Evolutionary conservation across 2,113 vertebrate genomes (phyloP).

Genomic region (Percina caprodes): DNA sequence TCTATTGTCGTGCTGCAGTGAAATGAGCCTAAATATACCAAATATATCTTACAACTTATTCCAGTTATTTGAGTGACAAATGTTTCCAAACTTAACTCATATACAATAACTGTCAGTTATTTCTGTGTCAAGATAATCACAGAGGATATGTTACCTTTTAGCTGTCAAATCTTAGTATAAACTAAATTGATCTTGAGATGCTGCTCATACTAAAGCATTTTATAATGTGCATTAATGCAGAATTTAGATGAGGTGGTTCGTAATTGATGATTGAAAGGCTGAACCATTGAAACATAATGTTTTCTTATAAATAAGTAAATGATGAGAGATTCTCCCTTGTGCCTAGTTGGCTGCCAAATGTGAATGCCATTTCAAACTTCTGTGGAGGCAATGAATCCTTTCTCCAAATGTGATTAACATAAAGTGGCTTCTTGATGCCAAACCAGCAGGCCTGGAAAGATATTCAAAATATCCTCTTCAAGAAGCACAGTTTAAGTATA

Average conservation of each 20-base stretch:
- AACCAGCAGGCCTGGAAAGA: constrained; percentile 29
- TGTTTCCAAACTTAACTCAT: background rate
- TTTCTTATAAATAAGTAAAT: constrained; percentile 67
- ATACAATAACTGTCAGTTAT: constrained; percentile 2
- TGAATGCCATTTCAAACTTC: constrained; percentile 53
- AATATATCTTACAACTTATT: background rate
- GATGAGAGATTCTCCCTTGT: constrained; percentile 31
- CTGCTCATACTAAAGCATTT: constrained; percentile 46
- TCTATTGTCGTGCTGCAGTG: background rate
- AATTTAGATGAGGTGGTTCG: constrained; percentile 49
- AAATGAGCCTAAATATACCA: background rate
- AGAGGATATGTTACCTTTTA: constrained; percentile 46
- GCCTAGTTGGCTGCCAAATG: constrained; percentile 60
- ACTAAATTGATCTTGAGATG: constrained; percentile 42
- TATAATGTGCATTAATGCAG: constrained; percentile 56
- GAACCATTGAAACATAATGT: constrained; percentile 57
- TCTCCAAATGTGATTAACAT: constrained; percentile 58
- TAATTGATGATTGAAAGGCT: constrained; percentile 58
- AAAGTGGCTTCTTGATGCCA: constrained; percentile 57
- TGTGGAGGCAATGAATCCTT: constrained; percentile 52
- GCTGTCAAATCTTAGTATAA: constrained; percentile 28
- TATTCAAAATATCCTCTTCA: background rate
- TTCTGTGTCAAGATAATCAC: constrained; percentile 27
- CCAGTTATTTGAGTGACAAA: constrained; percentile 6
- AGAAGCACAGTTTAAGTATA: background rate